Base-by-base conservation (phyloP, 2,888 invertebrate genomes). In the Tupiocoris notatus region DNA sequence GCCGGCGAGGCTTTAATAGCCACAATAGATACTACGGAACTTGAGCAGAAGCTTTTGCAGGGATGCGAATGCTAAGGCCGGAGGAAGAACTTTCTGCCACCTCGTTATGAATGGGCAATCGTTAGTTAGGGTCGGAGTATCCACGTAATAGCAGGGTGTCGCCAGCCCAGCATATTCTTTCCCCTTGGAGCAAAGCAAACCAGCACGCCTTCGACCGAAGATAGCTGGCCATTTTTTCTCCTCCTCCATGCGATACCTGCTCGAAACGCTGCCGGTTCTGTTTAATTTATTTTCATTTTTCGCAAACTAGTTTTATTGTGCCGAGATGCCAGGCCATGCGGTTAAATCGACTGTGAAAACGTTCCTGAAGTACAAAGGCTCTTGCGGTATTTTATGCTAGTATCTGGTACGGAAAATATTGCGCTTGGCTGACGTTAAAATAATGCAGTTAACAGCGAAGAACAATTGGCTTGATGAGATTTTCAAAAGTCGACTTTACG, bases 21-120 rank as follows among this genome's bases (percentile, higher is more conserved):
- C 58, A 70, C 61, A 61, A 70, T 70, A 59, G 70, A 70, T 59
- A 59, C 20, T 59, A n/a, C 20, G n/a, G 59, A 59, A 59, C 59
- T 59, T 18, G 59, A 59, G n/a, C 59, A 20, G 59, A 12, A 54
- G 7, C 59, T 59, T 18, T 59, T 2, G 17, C 17, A 7, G 7
- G 24, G 23, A 59, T 70, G 58, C 59, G 25, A 54, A 70, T 70
- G 24, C 20, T n/a, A n/a, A n/a, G n/a, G n/a, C n/a, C 16, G 18
- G 24, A 18, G 58, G 23, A 23, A 25, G 25, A 23, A 39, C 58
- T 24, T 70, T 24, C 61, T 59, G 70, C 70, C 57, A 61, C 23
- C 59, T 70, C 61, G 70, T 58, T 59, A n/a, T 70, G 70, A 70
- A 70, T 70, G 59, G 70, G n/a, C 23, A 70, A 17, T 70, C 70